These are phyloP conservation scores for Mionectes olivaceus DNA, from an alignment of 2,797 vertebrate genomes.

Conservation along the genomic window DNA sequence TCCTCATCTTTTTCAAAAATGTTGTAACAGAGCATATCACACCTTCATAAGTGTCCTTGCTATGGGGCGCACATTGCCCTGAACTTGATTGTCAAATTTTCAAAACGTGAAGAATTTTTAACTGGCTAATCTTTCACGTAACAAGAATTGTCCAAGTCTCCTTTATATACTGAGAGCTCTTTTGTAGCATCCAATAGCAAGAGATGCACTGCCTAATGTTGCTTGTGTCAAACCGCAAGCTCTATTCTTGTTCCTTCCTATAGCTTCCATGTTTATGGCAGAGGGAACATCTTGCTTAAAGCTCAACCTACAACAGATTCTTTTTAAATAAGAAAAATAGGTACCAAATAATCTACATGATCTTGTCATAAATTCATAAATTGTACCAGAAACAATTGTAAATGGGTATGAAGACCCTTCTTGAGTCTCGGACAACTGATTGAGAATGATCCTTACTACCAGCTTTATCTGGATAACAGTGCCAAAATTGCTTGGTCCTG, in stretches of 20 bases:
- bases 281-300: background rate
- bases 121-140: background rate
- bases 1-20: background rate
- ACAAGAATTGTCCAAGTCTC: background rate
- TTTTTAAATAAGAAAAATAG: background rate
- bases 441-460: background rate
- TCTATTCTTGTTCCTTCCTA: accelerated
- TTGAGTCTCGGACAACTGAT: background rate
- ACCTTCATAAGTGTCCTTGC: background rate
- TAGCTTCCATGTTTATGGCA: background rate
- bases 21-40: background rate
- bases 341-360: background rate
- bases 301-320: background rate
- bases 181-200: background rate
- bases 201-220: accelerated
- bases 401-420: background rate
- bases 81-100: background rate
- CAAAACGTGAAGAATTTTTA: background rate
- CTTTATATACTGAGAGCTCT: background rate
- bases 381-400: background rate
- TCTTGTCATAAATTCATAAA: background rate
- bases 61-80: background rate
- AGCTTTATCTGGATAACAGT: background rate
- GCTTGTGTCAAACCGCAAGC: background rate
- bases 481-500: accelerated